A percentile compares a stretch with the other conserved stretches of the same genome.
These are phyloP conservation scores for Rhamphomyia laevipes DNA, from an alignment of 2,888 invertebrate species.

Conservation along the genomic window DNA sequence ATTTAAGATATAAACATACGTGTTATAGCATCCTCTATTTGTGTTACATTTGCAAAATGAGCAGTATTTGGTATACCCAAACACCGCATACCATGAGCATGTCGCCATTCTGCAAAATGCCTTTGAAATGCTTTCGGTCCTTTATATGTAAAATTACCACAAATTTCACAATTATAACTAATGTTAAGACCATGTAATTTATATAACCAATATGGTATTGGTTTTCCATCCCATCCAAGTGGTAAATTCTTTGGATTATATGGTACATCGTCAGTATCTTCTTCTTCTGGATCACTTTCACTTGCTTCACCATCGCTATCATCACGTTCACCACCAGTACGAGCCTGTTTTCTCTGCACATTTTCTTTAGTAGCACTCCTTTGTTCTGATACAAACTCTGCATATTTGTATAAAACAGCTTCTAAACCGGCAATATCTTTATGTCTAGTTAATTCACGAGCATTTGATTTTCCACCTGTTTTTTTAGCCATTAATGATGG, in stretches of 20 bases:
- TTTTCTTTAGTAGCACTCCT: conserved; percentile 91
- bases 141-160: conserved; percentile 96
- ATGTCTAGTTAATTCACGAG: conserved; percentile 53
- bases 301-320: conserved; percentile 86
- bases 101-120: conserved; percentile 91
- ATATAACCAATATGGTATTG: conserved; percentile 94
- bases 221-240: conserved; percentile 97
- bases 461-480: conserved; percentile 45
- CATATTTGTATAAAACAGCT: conserved; percentile 78
- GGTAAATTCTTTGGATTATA: conserved; percentile 99
- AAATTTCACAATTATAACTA: conserved; percentile 98
- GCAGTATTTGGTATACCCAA: conserved; percentile 99
- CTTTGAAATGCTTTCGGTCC: conserved; percentile 99
- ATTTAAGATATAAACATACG: conserved; percentile 41
- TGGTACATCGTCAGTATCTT: conserved; percentile 89
- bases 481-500: conserved; percentile 85
- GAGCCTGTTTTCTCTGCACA: conserved; percentile 94
- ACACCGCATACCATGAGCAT: conserved; percentile 93
- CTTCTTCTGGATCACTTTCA: conserved; percentile 65
- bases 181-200: conserved; percentile 98
- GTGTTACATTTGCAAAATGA: conserved; percentile 98
- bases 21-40: conserved; percentile 94
- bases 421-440: conserved; percentile 82
- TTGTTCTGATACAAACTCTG: conserved; percentile 74
- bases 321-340: conserved; percentile 85